These are phyloP conservation scores for Cheilosia vernalis DNA, from an alignment of 2,888 invertebrate genomes.

Conservation along the genomic window DNA sequence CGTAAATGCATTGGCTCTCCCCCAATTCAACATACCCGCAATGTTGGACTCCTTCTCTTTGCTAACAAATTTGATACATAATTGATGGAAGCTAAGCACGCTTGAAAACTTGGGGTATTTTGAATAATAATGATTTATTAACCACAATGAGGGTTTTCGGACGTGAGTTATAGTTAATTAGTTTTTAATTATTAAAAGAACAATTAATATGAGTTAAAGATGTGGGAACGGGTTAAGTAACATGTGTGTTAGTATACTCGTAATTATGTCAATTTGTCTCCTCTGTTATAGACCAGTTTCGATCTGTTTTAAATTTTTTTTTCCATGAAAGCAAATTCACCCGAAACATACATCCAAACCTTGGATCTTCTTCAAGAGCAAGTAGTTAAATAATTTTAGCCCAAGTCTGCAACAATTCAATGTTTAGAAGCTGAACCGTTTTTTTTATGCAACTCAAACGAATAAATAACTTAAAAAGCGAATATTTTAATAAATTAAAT, in stretches of 20 bases:
- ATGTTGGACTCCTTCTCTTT: not conserved
- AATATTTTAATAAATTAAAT: no score
- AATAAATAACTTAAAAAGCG: no score
- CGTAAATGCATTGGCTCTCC: not conserved
- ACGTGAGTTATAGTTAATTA: constrained; percentile 2
- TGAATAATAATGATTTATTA: constrained; percentile 25
- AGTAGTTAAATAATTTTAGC: no score
- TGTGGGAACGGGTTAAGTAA: not conserved
- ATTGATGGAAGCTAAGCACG: not conserved
- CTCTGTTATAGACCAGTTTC: not conserved
- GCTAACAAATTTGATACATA: not conserved
- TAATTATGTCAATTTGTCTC: not conserved
- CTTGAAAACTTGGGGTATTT: not conserved
- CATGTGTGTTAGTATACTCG: not conserved
- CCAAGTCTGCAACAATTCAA: no score
- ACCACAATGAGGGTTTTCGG: not conserved
- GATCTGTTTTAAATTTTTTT: no score
- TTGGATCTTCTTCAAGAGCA: no score
- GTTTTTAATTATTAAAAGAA: constrained; percentile 1
- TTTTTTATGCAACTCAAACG: no score
- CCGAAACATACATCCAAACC: no score
- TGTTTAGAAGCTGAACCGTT: no score
- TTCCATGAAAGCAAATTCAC: no score
- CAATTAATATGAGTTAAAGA: not conserved
- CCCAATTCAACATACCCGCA: not conserved